Percentiles rank a stretch among this genome's conserved stretches.
These are phyloP conservation scores for Passerina amoena DNA, from an alignment of 2,113 vertebrate genomes.

Conservation along the genomic window DNA sequence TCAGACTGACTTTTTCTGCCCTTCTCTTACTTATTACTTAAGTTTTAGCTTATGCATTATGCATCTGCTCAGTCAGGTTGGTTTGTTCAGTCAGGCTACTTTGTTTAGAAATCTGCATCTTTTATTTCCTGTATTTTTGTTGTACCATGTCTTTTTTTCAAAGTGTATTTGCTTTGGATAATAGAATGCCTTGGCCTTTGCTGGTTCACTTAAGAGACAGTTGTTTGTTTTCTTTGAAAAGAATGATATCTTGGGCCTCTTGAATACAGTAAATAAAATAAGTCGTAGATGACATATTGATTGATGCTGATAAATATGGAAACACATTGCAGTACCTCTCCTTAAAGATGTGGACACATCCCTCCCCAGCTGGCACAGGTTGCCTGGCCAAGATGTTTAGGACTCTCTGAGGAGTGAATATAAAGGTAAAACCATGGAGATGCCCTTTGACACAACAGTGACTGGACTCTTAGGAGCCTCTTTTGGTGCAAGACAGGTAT, in stretches of 20 bases:
- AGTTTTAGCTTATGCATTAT: neutral
- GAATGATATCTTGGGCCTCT: neutral
- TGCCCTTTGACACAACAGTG: neutral
- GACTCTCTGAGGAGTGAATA: neutral
- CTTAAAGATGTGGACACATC: neutral
- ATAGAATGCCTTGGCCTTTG: neutral
- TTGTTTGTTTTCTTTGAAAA: neutral
- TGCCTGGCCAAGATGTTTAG: neutral
- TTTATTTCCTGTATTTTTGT: neutral
- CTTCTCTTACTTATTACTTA: neutral
- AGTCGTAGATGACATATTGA: neutral
- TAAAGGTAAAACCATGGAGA: neutral
- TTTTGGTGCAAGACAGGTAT: neutral
- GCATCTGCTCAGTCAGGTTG: neutral
- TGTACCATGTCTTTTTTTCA: neutral
- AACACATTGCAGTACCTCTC: neutral
- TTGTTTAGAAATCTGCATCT: neutral
- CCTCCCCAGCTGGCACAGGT: neutral
- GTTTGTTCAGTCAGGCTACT: neutral
- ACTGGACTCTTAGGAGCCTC: neutral
- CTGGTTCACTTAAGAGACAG: neutral
- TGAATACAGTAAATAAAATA: neutral
- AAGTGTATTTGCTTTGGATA: constrained; percentile 13
- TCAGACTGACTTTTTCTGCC: neutral
- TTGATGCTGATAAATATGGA: neutral